Conservation (phyloP, 1,140 invertebrate genomes). For the Acromyrmex heyeri region DNA sequence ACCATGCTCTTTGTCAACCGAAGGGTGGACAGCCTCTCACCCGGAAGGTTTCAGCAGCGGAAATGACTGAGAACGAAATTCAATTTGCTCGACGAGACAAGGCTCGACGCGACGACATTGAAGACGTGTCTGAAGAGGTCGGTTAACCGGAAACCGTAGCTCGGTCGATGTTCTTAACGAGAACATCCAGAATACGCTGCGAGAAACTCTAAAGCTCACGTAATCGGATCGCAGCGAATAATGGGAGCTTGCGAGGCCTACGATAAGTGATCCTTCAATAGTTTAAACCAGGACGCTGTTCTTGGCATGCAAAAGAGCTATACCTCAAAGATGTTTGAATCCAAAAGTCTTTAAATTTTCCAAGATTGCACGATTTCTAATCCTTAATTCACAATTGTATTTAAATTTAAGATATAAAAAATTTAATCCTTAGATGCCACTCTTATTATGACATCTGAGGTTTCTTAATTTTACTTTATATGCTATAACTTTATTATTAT, state of each 20-base stretch:
- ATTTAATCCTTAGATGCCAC: too few relatives aligned
- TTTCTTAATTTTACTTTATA: too few relatives aligned
- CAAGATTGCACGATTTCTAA: neutral
- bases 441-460: too few relatives aligned
- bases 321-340: neutral
- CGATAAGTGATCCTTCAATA: constrained; percentile 44
- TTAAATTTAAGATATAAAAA: neutral
- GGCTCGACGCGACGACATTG: constrained; percentile 32
- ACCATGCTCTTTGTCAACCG: constrained; percentile 52
- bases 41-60: constrained; percentile 37
- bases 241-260: constrained; percentile 40
- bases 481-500: too few relatives aligned
- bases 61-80: constrained; percentile 58
- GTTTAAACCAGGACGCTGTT: constrained; percentile 39
- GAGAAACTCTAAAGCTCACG: constrained; percentile 44
- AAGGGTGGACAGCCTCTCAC: constrained; percentile 44
- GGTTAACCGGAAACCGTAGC: constrained; percentile 60
- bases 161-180: constrained; percentile 59
- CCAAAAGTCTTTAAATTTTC: neutral
- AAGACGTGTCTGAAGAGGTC: constrained; percentile 49
- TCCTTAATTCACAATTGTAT: neutral
- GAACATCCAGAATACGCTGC: constrained; percentile 45
- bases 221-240: constrained; percentile 62
- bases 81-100: constrained; percentile 49
- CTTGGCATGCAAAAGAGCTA: constrained; percentile 15